Conservation (phyloP, 2,888 invertebrate genomes). For the Meloe dianella region DNA sequence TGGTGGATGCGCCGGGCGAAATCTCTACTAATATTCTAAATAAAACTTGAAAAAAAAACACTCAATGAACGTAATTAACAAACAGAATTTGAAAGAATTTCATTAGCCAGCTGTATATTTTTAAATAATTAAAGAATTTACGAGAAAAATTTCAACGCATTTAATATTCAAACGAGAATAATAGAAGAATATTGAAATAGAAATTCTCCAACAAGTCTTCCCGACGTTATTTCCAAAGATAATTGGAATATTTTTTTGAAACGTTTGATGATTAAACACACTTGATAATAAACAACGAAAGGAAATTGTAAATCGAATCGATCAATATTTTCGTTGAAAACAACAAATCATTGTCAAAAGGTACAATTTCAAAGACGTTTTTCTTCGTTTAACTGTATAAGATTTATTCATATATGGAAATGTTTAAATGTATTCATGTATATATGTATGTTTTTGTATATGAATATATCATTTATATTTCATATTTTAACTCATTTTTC, state of each 20-base stretch:
- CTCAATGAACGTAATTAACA: not conserved
- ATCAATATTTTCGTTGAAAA: not conserved
- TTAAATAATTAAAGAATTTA: not conserved
- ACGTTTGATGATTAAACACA: too few species aligned
- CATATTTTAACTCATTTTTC: constrained; percentile 39
- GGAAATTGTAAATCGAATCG: too few species aligned
- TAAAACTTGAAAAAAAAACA: too few species aligned
- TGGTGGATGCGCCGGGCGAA: not conserved
- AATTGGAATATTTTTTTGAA: not conserved
- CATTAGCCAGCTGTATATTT: not conserved
- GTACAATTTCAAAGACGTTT: not conserved
- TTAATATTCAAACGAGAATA: not conserved
- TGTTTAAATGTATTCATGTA: constrained; percentile 25
- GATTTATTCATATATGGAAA: constrained; percentile 38
- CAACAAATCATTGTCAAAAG: too few species aligned
- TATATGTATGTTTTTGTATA: not conserved
- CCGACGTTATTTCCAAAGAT: not conserved
- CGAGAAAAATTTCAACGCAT: not conserved
- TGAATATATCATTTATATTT: constrained; percentile 44
- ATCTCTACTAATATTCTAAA: not conserved
- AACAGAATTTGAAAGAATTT: not conserved
- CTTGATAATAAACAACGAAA: too few species aligned
- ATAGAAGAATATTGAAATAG: not conserved
- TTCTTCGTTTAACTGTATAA: constrained; percentile 24
- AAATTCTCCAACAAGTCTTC: too few species aligned